A percentile compares a stretch with the other conserved stretches of the same genome.
phyloP scores from a whole-genome alignment of 1,140 invertebrate genomes.

The Leptinotarsa defecta region DNA sequence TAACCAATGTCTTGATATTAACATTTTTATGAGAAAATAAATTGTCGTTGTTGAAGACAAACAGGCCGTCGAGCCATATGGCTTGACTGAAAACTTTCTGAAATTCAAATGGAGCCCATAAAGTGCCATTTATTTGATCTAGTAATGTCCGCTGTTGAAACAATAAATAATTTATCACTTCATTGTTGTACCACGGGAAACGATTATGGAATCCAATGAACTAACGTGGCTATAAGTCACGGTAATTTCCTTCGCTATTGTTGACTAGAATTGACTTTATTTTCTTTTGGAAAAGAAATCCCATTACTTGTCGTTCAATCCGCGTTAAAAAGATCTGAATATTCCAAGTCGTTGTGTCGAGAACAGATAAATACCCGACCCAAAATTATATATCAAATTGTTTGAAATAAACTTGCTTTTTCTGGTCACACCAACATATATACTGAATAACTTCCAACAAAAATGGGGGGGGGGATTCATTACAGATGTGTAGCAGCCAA shows the following conservation, averaged over 20 bases:
- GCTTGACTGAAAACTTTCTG: background rate
- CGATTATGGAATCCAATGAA: background rate
- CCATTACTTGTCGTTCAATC: too few species aligned
- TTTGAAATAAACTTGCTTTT: too few species aligned
- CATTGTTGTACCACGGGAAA: background rate
- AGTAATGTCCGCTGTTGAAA: background rate
- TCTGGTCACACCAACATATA: too few species aligned
- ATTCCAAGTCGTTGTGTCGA: too few species aligned
- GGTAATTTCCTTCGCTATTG: background rate
- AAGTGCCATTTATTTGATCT: background rate
- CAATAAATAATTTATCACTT: slow-evolving; percentile 9
- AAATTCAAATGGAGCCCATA: background rate
- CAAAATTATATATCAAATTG: too few species aligned
- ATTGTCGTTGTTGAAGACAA: background rate
- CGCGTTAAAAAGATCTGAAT: too few species aligned
- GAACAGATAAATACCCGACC: too few species aligned
- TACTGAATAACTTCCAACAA: too few species aligned
- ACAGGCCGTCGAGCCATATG: slow-evolving; percentile 1
- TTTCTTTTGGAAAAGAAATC: too few species aligned
- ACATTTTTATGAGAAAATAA: slow-evolving; percentile 3
- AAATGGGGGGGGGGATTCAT: too few species aligned
- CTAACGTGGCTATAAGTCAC: background rate
- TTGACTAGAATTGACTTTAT: too few species aligned
- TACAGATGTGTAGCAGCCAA: too few species aligned
- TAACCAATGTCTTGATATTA: background rate